A percentile compares a stretch with the other conserved stretches of the same genome.
These are phyloP conservation scores for Cheirogaleus medius DNA, from an alignment of 2,113 vertebrate species.

Conservation along the genomic window DNA sequence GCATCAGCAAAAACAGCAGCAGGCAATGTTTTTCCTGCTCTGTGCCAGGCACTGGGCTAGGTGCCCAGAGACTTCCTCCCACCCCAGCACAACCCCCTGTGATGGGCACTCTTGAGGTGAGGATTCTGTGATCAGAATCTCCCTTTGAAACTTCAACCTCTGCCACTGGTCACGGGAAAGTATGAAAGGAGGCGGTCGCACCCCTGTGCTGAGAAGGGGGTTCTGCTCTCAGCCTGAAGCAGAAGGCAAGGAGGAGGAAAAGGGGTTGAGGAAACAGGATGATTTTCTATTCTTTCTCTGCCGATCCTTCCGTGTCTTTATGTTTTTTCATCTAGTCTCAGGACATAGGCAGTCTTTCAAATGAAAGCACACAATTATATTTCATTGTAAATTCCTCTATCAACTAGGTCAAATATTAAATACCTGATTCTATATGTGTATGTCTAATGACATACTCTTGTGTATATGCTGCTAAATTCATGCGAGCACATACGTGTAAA, in stretches of 20 bases:
- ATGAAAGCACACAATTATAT: fast-evolving
- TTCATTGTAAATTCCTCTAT: neutral
- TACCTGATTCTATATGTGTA: fast-evolving
- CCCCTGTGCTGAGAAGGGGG: fast-evolving
- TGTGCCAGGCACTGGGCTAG: fast-evolving
- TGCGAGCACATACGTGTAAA: fast-evolving
- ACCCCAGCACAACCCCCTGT: fast-evolving
- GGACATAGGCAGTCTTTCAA: neutral
- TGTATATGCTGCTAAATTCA: fast-evolving
- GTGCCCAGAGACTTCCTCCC: neutral
- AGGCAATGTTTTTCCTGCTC: fast-evolving
- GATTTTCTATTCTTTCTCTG: too few species aligned
- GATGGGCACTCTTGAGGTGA: fast-evolving
- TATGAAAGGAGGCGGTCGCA: fast-evolving
- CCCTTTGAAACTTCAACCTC: neutral
- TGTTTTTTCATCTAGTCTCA: too few species aligned
- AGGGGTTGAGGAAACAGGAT: fast-evolving
- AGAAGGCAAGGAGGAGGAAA: fast-evolving
- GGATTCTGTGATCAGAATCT: neutral
- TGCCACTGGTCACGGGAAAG: neutral
- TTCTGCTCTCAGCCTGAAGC: fast-evolving
- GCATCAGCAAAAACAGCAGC: too few species aligned
- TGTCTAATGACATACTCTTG: fast-evolving
- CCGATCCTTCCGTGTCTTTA: fast-evolving
- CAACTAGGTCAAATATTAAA: too few species aligned